Evolutionary conservation across 2,113 vertebrate species (phyloP), one percentile per base, ranked within the genome.

Genomic region (Hipposideros armiger): DNA sequence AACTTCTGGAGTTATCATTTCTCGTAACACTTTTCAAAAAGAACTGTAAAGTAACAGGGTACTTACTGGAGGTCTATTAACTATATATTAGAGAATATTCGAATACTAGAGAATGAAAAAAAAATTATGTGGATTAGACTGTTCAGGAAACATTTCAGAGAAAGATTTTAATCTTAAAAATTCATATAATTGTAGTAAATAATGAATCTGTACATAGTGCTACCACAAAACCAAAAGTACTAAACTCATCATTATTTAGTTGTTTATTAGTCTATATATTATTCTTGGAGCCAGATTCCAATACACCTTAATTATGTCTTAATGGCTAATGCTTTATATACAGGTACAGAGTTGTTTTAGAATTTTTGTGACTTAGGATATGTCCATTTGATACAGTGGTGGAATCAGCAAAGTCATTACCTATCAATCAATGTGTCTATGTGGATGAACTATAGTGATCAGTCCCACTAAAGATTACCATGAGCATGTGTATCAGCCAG

Each of bases 1-100:
- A 80, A 89, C 30, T 60, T 92, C 40, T 73, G 11, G 2, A 87
- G 22, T 81, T 50, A 87, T 83, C 19, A 90, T 14, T 69, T 95
- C 24, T 80, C 10, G 56, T 42, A 85, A 90, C 11, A 76, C 7
- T 81, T 91, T 93, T 85, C 36, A 83, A 62, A 91, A 85, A 72
- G 26, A 10, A 76, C 15, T 84, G 83, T 52, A 83, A 83, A 42
- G 0, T 67, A 69, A 91, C 4, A 73, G 26, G 76, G 10, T 30
- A 11, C 10, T 92, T 69, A 10, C 17, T 45, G 8, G 14, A 62
- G 0, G 11, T 40, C 52, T 78, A 16, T 40, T 69, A 74, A 78
- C 19, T 56, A 76, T 42, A 17, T 64, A 50, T 90, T 93, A 47
- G 36, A 72, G 47, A 64, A 80, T 73, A 74, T 13, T 40, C 64